A percentile compares a stretch with the other conserved stretches of the same genome.
phyloP scores from a whole-genome alignment of 2,113 vertebrate genomes.

The Tragelaphus imberbis region DNA sequence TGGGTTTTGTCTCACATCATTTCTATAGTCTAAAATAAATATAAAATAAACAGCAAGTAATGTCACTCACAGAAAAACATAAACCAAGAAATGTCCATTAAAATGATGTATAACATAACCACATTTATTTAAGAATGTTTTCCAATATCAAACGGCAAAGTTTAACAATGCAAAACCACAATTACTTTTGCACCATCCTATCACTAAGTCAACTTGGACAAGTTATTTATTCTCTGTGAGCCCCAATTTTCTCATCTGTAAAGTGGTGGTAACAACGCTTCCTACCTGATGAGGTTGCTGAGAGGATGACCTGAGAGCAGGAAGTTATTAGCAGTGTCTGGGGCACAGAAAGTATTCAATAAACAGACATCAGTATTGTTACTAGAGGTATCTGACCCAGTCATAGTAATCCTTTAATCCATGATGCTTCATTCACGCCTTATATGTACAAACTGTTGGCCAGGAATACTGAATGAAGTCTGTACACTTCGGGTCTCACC shows the following conservation, averaged over 20 bases:
- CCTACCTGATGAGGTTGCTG: neutral
- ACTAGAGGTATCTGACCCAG: neutral
- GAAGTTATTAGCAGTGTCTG: neutral
- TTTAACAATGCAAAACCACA: neutral
- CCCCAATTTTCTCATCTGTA: neutral
- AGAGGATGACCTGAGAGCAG: neutral
- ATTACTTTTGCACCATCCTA: neutral
- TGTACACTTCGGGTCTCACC: neutral
- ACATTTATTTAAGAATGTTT: neutral
- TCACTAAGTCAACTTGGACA: neutral
- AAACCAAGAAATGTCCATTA: neutral
- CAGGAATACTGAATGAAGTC: neutral
- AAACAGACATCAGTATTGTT: neutral
- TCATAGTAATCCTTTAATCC: neutral
- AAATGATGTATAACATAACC: neutral
- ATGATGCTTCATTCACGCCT: neutral
- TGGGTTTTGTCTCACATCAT: neutral
- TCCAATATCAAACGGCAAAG: neutral
- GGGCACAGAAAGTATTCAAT: neutral
- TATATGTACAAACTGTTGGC: neutral
- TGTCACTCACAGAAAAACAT: neutral
- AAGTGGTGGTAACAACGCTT: neutral
- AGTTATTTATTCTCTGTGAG: neutral
- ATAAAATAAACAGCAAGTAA: neutral
- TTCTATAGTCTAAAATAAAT: neutral